A percentile compares a stretch with the other conserved stretches of the same genome.
Conservation (phyloP, 2,797 vertebrate species). For the Kryptopterus vitreolus region DNA sequence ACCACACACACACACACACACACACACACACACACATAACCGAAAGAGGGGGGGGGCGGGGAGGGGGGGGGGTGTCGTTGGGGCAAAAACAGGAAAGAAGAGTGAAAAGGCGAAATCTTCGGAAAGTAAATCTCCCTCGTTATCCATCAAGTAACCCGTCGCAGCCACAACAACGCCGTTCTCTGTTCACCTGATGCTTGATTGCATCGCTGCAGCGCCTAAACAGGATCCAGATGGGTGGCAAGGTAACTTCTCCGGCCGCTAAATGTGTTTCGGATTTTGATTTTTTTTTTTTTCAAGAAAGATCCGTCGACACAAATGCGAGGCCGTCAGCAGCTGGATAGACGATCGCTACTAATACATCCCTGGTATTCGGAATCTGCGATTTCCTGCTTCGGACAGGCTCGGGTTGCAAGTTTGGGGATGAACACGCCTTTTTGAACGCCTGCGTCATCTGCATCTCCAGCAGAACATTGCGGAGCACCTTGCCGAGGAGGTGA, state of each 20-base stretch:
- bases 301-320: too few species aligned
- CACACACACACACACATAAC: constrained; percentile 72
- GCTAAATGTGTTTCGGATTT: constrained; percentile 37
- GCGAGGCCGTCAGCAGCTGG: neutral
- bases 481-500: constrained; percentile 67
- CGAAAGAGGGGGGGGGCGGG: too few species aligned
- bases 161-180: constrained; percentile 22
- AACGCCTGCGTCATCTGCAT: constrained; percentile 34
- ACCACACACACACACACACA: constrained; percentile 73
- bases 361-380: constrained; percentile 5
- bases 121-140: constrained; percentile 29
- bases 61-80: neutral
- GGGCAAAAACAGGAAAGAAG: constrained; percentile 25
- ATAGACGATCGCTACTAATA: constrained; percentile 8
- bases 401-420: neutral
- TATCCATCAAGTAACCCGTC: constrained; percentile 14
- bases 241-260: constrained; percentile 20
- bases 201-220: constrained; percentile 32
- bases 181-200: constrained; percentile 45
- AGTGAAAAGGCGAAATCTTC: constrained; percentile 38
- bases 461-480: constrained; percentile 54
- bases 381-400: neutral
- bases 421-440: neutral
- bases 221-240: constrained; percentile 47
- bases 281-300: constrained; percentile 2